Base-by-base conservation (phyloP, 2,113 vertebrate species). In the Ictalurus furcatus region DNA sequence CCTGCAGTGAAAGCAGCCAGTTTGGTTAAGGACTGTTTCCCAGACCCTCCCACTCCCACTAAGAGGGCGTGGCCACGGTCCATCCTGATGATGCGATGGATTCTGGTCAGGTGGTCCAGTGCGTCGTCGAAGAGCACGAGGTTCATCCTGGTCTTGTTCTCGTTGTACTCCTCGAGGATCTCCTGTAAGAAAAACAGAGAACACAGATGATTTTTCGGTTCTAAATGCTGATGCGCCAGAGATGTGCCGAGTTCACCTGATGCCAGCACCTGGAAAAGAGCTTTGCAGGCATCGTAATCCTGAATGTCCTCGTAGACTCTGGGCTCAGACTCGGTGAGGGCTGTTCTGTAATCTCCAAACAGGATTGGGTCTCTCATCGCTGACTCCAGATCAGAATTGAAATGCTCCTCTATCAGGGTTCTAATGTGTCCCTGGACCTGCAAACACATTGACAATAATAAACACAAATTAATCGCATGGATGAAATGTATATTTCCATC, bases 101-200 rank as follows among this genome's bases (percentile, higher is more conserved):
- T 86, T 0, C 96, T 96, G 21, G 97, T 97, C 82, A 99, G 92
- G 92, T 99, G 98, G 88, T 99, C 98, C 92, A 99, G 93, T 2
- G 98, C 98, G 2, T 99, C 97, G 0, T 99, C 97, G 83, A 99
- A 99, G 48, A 99, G 96, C 17, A 99, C 97, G 65, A 99, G 92
- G 59, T 97, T 97, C 98, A 99, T 98, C 58, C 91, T 95, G 1
- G 94, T 92, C 82, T 96, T 96, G 69, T 40, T 92, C 88, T 99
- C 97, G 0, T 98, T 99, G 93, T 98, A 99, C 87, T 98, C 98
- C n/a, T 99, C 97, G 2, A 99, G 94, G 87, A 99, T 97, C 91
- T 98, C 98, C 98, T 99, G 92, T 37, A 91, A 65, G 81, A 82
- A 88, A 25, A 21, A 19, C 2, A 86, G 88, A 88, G 54, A 76